phyloP scores from a whole-genome alignment of 2,888 invertebrate genomes.

The Acronicta alni region DNA sequence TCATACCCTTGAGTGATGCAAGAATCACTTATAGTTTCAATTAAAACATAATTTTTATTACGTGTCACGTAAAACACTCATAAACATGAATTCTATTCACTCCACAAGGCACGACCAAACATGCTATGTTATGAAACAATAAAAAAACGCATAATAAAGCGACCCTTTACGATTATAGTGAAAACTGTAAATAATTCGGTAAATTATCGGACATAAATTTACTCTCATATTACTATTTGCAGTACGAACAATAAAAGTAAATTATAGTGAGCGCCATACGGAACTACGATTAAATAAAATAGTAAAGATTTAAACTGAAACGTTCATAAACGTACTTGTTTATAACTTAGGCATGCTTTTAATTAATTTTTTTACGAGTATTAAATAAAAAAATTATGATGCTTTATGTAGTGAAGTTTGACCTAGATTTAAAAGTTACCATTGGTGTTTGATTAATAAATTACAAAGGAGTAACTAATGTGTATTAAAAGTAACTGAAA shows the following conservation, averaged over 20 bases:
- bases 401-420: conserved; percentile 36
- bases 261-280: conserved; percentile 19
- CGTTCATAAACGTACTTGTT: conserved; percentile 67
- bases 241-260: conserved; percentile 25
- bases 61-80: conserved; percentile 9
- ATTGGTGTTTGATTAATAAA: background rate
- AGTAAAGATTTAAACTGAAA: conserved; percentile 60
- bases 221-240: conserved; percentile 24
- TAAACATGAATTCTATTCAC: conserved; percentile 19
- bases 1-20: no score
- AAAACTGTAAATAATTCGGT: conserved; percentile 37
- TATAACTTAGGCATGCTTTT: conserved; percentile 58
- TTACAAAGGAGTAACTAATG: background rate
- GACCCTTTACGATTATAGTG: conserved; percentile 39
- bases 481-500: background rate
- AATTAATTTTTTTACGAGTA: conserved; percentile 67
- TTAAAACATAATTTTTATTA: conserved; percentile 13
- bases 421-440: conserved; percentile 36
- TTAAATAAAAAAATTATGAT: conserved; percentile 63
- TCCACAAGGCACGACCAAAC: conserved; percentile 19
- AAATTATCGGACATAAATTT: conserved; percentile 22
- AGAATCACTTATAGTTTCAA: background rate
- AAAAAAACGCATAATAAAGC: conserved; percentile 27
- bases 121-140: conserved; percentile 30
- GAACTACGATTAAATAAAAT: conserved; percentile 16